A percentile compares a stretch with the other conserved stretches of the same genome.
phyloP scores from a whole-genome alignment of 2,888 invertebrate species.

The Pseudococcus viburni region DNA sequence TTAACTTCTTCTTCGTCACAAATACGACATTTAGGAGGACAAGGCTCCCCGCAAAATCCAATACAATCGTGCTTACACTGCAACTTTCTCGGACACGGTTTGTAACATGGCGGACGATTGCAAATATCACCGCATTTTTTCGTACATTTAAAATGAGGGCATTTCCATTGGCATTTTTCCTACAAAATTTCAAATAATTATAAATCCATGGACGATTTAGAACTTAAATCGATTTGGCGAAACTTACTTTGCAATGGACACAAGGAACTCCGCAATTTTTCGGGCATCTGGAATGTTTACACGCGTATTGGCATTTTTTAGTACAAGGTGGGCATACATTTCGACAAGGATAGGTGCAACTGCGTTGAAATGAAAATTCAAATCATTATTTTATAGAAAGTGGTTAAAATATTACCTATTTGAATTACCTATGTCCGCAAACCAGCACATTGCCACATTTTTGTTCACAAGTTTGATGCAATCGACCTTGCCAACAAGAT shows the following conservation, averaged over 20 bases:
- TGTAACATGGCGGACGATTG: conserved; percentile 46
- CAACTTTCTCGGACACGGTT: conserved; percentile 65
- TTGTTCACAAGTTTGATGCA: conserved; percentile 76
- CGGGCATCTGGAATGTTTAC: conserved; percentile 74
- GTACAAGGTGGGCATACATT: conserved; percentile 76
- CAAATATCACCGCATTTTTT: conserved; percentile 68
- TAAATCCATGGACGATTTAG: background rate
- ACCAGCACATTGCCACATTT: conserved; percentile 76
- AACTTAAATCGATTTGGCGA: background rate
- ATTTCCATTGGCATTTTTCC: conserved; percentile 68
- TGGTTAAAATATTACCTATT: background rate
- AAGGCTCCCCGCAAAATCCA: conserved; percentile 69
- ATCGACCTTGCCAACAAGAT: conserved; percentile 75
- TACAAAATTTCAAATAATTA: conserved; percentile 68
- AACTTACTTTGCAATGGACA: conserved; percentile 70
- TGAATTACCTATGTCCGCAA: conserved; percentile 76
- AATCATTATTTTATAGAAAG: background rate
- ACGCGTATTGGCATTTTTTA: conserved; percentile 73
- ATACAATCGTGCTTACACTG: conserved; percentile 68
- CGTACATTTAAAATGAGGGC: conserved; percentile 67
- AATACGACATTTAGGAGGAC: conserved; percentile 73
- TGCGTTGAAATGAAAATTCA: conserved; percentile 68
- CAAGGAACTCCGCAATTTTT: conserved; percentile 72
- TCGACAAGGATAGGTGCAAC: conserved; percentile 75
- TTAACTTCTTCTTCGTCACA: conserved; percentile 74